Evolutionary conservation across 2,888 invertebrate genomes (phyloP).

Genomic region (Drosophila limbata): DNA sequence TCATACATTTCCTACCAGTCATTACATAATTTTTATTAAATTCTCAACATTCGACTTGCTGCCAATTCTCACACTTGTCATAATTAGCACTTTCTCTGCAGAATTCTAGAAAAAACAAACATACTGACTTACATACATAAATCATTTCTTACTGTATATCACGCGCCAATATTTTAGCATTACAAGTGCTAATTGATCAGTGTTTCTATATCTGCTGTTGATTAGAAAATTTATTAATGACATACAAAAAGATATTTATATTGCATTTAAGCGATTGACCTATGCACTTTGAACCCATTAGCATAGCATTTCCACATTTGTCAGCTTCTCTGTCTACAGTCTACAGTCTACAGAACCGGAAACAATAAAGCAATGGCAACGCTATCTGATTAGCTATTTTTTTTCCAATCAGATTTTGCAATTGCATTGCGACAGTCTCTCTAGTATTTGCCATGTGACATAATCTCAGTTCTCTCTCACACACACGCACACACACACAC

Average conservation of each 20-base stretch:
- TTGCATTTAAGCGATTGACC: too few species aligned
- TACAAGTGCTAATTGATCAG: slow-evolving; percentile 59
- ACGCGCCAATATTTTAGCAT: slow-evolving; percentile 29
- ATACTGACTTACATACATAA: background rate
- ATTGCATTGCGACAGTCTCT: slow-evolving; percentile 47
- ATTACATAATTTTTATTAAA: slow-evolving; percentile 39
- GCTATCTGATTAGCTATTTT: slow-evolving; percentile 41
- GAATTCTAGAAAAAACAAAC: slow-evolving; percentile 24
- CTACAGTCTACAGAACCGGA: slow-evolving; percentile 1
- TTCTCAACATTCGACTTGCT: slow-evolving; percentile 10
- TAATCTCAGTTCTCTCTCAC: slow-evolving; percentile 47
- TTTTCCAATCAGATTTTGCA: slow-evolving; percentile 67
- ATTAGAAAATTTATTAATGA: background rate
- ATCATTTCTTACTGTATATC: slow-evolving; percentile 2
- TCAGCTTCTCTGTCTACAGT: background rate
- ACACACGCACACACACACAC: slow-evolving; percentile 13
- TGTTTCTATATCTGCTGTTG: background rate
- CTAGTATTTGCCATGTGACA: slow-evolving; percentile 47
- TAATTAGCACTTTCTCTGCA: slow-evolving; percentile 57
- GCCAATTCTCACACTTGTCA: slow-evolving; percentile 26
- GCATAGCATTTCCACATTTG: background rate
- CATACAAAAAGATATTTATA: background rate
- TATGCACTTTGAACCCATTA: slow-evolving; percentile 1
- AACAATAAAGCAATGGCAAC: slow-evolving; percentile 2
- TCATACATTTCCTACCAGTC: background rate